Percentiles rank a stretch among this genome's conserved stretches.
Conservation (phyloP, 2,797 vertebrate species). For the Syngnathus acus region DNA sequence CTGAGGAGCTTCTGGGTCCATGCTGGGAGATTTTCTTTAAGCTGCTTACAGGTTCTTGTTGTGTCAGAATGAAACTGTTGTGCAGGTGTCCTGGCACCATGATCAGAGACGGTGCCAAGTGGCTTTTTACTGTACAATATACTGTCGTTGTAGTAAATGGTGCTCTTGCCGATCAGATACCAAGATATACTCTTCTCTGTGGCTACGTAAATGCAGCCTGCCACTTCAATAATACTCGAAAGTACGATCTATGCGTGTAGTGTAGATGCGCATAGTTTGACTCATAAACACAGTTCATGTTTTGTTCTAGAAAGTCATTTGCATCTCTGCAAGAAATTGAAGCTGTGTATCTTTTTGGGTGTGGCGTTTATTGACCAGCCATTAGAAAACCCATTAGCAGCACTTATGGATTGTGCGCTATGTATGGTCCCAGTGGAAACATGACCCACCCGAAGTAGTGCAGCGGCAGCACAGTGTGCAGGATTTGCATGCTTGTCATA, state of each 20-base stretch:
- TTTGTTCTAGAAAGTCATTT: not conserved
- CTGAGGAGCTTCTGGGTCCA: slow-evolving; percentile 40
- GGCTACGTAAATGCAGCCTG: too few species aligned
- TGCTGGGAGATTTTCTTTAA: slow-evolving; percentile 64
- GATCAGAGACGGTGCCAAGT: not conserved
- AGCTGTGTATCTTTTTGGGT: slow-evolving; percentile 14
- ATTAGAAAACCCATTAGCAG: slow-evolving; percentile 44
- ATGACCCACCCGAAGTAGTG: slow-evolving; percentile 34
- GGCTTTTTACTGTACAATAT: not conserved
- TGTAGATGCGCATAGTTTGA: not conserved
- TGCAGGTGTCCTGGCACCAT: slow-evolving; percentile 24
- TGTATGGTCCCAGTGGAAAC: slow-evolving; percentile 35
- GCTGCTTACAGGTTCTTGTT: slow-evolving; percentile 65
- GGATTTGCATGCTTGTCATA: slow-evolving; percentile 6
- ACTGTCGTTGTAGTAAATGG: not conserved
- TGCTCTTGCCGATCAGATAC: not conserved
- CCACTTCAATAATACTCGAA: not conserved
- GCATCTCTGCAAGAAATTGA: not conserved
- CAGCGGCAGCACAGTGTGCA: slow-evolving; percentile 7
- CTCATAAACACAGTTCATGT: not conserved
- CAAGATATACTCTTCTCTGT: not conserved
- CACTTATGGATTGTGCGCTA: slow-evolving; percentile 35
- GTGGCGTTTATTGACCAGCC: slow-evolving; percentile 36
- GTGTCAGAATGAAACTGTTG: slow-evolving; percentile 42
- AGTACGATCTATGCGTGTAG: not conserved